phyloP scores from a whole-genome alignment of 2,113 vertebrate genomes.

The Chionomys nivalis region DNA sequence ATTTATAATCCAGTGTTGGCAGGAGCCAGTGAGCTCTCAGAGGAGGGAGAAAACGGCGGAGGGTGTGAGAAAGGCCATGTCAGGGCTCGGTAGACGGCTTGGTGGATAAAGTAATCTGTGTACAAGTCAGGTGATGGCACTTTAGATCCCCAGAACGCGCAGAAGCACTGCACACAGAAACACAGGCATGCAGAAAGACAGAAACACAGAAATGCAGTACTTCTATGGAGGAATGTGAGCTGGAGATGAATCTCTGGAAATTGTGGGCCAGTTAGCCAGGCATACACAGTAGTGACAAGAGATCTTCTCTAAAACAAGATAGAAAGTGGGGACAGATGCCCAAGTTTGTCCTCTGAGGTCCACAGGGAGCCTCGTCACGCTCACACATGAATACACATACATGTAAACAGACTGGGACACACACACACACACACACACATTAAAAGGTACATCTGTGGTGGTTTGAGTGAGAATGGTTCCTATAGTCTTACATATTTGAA shows the following conservation, averaged over 20 bases:
- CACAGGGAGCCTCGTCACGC: not conserved
- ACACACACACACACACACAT: not conserved
- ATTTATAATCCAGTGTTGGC: not conserved
- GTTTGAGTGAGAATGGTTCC: not conserved
- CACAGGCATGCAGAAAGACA: too few relatives aligned
- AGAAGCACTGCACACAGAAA: too few relatives aligned
- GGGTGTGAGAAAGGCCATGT: not conserved
- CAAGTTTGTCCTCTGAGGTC: not conserved
- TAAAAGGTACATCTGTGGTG: not conserved
- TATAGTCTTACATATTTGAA: not conserved
- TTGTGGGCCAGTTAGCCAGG: not conserved
- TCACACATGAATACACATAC: not conserved
- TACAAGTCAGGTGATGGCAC: not conserved
- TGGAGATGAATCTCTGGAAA: not conserved
- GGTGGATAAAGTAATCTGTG: too few relatives aligned
- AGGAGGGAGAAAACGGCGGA: too few relatives aligned
- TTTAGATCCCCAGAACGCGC: not conserved
- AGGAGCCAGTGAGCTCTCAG: not conserved
- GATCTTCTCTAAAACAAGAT: not conserved
- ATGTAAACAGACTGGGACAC: not conserved
- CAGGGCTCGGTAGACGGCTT: not conserved
- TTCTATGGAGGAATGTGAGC: not conserved
- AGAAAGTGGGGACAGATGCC: not conserved
- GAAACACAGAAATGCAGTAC: too few relatives aligned
- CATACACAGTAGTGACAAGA: not conserved